phyloP scores from a whole-genome alignment of 2,888 invertebrate species.

The Sinotaia quadrata region DNA sequence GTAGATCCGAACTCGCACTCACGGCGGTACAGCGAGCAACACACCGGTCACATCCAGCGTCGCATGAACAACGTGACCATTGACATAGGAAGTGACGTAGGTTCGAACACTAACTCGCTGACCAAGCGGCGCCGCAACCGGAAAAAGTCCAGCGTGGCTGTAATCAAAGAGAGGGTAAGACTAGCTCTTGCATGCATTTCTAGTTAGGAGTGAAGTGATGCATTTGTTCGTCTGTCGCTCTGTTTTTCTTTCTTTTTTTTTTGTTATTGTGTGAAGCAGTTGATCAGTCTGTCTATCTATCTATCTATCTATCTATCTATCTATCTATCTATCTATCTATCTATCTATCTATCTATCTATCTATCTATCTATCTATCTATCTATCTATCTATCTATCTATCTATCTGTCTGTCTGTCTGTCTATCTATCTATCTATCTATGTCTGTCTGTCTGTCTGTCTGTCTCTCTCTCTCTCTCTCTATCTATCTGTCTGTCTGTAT shows the following conservation, averaged over 20 bases:
- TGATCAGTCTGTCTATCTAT: conserved; percentile 15
- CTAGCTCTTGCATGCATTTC: conserved; percentile 2
- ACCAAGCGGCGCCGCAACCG: conserved; percentile 30
- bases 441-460: conserved; percentile 20
- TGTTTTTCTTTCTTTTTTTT: conserved; percentile 7
- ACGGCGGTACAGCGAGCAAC: conserved; percentile 36
- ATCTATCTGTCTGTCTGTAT: not conserved
- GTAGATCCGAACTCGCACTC: conserved; percentile 42
- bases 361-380: conserved; percentile 4
- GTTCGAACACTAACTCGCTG: conserved; percentile 14
- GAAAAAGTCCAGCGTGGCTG: conserved; percentile 17
- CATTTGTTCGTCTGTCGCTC: conserved; percentile 1
- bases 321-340: conserved; percentile 12
- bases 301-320: conserved; percentile 13
- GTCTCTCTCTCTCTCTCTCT: conserved; percentile 16
- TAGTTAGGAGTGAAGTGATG: no score
- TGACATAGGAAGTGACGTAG: conserved; percentile 24
- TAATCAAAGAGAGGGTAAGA: conserved; percentile 22
- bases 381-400: not conserved
- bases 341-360: conserved; percentile 1
- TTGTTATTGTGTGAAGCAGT: conserved; percentile 5
- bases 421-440: conserved; percentile 11
- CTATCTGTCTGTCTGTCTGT: conserved; percentile 1
- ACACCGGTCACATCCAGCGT: conserved; percentile 23
- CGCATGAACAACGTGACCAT: conserved; percentile 27